phyloP scores from a whole-genome alignment of 2,113 vertebrate species.

The Poeciliopsis retropinna region DNA sequence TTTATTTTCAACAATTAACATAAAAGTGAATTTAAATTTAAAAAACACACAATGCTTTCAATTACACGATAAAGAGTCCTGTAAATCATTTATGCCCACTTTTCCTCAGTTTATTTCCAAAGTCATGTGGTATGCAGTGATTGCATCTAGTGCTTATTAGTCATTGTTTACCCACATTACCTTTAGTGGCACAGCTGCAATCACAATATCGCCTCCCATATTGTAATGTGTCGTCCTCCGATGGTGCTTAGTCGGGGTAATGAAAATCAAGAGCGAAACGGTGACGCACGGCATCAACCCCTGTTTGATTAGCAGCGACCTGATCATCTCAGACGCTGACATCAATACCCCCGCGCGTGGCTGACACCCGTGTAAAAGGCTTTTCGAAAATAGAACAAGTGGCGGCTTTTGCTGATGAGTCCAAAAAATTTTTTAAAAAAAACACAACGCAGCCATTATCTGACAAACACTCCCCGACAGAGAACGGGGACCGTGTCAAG shows the following conservation, averaged over 20 bases:
- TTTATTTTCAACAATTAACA: neutral
- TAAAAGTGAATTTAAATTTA: neutral
- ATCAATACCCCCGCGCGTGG: slow-evolving; percentile 52
- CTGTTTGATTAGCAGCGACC: slow-evolving; percentile 68
- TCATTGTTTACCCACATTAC: slow-evolving; percentile 18
- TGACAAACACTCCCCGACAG: slow-evolving; percentile 33
- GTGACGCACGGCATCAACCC: slow-evolving; percentile 71
- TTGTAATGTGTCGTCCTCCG: slow-evolving; percentile 16
- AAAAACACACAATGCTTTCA: neutral
- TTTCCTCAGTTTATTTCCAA: neutral
- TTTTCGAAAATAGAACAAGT: slow-evolving; percentile 67
- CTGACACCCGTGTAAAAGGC: slow-evolving; percentile 53
- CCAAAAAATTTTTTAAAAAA: neutral
- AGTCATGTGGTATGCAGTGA: neutral
- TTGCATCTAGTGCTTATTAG: neutral
- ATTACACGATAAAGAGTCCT: neutral
- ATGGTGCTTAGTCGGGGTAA: slow-evolving; percentile 37
- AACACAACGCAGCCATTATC: slow-evolving; percentile 66
- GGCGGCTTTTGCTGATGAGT: slow-evolving; percentile 63
- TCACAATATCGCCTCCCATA: neutral
- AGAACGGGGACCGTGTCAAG: slow-evolving; percentile 52
- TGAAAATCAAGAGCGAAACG: slow-evolving; percentile 48
- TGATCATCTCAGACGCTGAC: slow-evolving; percentile 60
- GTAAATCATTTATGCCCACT: slow-evolving; percentile 1
- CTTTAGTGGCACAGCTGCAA: slow-evolving; percentile 6